Base-by-base conservation (phyloP, 2,113 vertebrate genomes). In the Notiomystis cincta region DNA sequence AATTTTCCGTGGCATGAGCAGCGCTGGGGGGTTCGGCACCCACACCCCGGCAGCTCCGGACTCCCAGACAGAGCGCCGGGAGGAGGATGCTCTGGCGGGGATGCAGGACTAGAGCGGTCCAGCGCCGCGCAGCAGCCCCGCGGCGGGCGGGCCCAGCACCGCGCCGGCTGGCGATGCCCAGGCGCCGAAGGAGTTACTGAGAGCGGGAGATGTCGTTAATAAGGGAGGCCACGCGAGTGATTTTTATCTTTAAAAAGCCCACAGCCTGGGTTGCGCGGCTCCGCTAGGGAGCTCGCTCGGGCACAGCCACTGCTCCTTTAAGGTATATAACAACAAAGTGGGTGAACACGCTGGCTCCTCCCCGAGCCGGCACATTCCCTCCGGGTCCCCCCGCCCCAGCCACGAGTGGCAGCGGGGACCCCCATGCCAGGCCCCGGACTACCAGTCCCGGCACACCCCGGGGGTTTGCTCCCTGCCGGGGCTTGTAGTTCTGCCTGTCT, bases 231-330 rank as follows among this genome's bases (percentile, higher is more conserved):
- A 96, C 23, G 64, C 50, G 44, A 83, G 71, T 58, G 95, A 93
- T 95, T 95, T 94, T 90, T 87, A 90, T 95, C 93, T 97, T 97
- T 97, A 97, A 97, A 97, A 94, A 96, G 96, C 97, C 95, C 97
- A 86, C 96, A 66, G 75, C 94, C 90, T 58, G 45, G 93, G 87
- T 77, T 92, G 90, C 33, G 2, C 50, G 47, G 82, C 95, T 89
- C 50, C 73, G 67, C 92, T 79, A 84, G 77, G 90, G 92, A 95
- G 94, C 92, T 71, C 53, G 65, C 90, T 92, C 70, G 85, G 92
- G 89, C 92, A 89, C 92, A 84, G 95, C 95, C 64, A 31, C 95
- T 96, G 97, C 95, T 95, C 96, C 96, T 97, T 97, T 97, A 97
- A 97, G 96, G 96, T 93, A 95, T 89, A 95, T 76, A 95, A 95